Percentiles rank a stretch among this genome's conserved stretches.
Conservation (phyloP, 92 coral and sea anemone species). For the Epizoanthus rinbou region DNA sequence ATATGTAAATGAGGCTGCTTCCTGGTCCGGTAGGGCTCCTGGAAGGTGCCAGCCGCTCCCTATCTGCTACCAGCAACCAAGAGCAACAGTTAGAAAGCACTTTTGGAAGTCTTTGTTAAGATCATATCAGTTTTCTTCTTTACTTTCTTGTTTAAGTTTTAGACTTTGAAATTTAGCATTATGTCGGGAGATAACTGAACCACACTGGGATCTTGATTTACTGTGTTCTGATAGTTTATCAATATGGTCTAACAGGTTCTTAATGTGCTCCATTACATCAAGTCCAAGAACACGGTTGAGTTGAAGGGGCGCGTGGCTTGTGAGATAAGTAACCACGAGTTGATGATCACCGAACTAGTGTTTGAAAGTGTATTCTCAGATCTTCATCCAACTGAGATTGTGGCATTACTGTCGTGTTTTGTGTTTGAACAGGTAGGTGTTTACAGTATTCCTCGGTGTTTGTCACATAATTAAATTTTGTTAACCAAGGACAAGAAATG, state of each 20-base stretch:
- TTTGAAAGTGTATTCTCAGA: conserved; percentile 81
- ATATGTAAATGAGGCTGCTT: too few species aligned
- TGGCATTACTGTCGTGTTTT: conserved; percentile 93
- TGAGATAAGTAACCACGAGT: conserved; percentile 95
- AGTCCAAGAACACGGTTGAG: conserved; percentile 72
- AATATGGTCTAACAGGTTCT: conserved; percentile 66
- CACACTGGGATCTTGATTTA: neutral
- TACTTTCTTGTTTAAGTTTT: neutral
- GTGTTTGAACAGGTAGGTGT: conserved; percentile 89
- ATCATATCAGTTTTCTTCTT: too few species aligned
- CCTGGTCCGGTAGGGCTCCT: too few species aligned
- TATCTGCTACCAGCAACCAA: too few species aligned
- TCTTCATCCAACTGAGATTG: conserved; percentile 91
- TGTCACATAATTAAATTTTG: neutral
- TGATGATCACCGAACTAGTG: conserved; percentile 88
- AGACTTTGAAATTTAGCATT: neutral
- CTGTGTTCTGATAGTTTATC: neutral
- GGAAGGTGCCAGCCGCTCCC: too few species aligned
- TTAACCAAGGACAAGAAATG: neutral
- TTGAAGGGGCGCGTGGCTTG: conserved; percentile 97
- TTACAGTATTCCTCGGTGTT: too few species aligned
- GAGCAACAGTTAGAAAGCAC: too few species aligned
- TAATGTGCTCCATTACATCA: conserved; percentile 78
- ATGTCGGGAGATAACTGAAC: neutral
- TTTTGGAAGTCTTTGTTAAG: too few species aligned